Evolutionary conservation across 2,113 vertebrate species (phyloP).

Genomic region (Mormoops blainvillei): DNA sequence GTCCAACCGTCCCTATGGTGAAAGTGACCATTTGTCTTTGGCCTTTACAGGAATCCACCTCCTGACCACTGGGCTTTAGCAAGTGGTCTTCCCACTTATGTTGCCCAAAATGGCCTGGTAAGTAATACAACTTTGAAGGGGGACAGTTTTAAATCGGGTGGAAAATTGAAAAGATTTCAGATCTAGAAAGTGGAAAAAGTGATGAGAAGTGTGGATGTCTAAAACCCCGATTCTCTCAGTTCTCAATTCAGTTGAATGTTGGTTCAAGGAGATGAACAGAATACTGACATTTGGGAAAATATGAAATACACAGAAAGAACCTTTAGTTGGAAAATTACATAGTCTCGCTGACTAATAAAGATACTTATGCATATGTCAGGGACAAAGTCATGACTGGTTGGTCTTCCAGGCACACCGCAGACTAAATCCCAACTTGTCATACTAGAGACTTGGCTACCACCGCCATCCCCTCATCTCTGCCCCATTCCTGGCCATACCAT

Average conservation of each 20-base stretch:
- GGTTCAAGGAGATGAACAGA: neutral
- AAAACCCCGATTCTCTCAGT: neutral
- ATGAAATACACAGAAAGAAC: neutral
- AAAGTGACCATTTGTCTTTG: slow-evolving; percentile 11
- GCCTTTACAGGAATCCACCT: slow-evolving; percentile 85
- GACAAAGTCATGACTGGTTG: neutral
- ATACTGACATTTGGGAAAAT: neutral
- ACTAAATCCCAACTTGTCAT: neutral
- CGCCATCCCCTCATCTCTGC: neutral
- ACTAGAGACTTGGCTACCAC: neutral
- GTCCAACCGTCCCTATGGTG: neutral
- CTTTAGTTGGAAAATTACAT: neutral
- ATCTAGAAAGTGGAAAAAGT: neutral
- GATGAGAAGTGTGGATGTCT: neutral
- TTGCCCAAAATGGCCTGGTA: slow-evolving; percentile 96
- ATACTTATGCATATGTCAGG: neutral
- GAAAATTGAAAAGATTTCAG: neutral
- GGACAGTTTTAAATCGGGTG: neutral
- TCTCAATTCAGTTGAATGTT: neutral
- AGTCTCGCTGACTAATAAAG: neutral
- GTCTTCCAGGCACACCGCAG: neutral
- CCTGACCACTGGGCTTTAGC: slow-evolving; percentile 93
- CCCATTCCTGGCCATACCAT: neutral
- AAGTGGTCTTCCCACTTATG: slow-evolving; percentile 94
- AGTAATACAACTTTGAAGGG: slow-evolving; percentile 71